Base-by-base conservation (phyloP, 2,113 vertebrate species). In the Trochalopteron elliotii region DNA sequence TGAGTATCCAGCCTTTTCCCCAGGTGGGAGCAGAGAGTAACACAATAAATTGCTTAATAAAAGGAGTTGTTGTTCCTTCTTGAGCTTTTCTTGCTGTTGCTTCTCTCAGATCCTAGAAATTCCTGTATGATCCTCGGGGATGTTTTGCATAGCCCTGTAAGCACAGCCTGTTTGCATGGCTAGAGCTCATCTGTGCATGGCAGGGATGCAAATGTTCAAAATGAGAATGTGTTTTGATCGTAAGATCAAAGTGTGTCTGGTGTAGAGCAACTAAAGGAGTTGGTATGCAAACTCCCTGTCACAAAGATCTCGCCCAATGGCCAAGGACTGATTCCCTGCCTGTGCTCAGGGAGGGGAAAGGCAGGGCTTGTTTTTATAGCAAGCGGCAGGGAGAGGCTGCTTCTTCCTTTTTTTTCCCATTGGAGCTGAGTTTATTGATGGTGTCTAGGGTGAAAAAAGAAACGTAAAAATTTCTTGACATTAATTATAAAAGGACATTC, bases 241-340 rank as follows among this genome's bases (percentile, higher is more conserved):
- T 42, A 35, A 92, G 85, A 95, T 96, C 83, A 96, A 95, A 97
- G 85, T 22, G 33, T 74, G 83, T 90, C 92, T 94, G 61, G 30
- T 42, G 47, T 1, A 56, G 65, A 70, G 85, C 64, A 61, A 3
- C 71, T 60, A 3, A 70, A 63, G 76, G 3, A 80, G 82, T 67
- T 78, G 47, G 24, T 49, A 83, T 83, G 88, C 68, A 71, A 89
- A 88, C 64, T 33, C 37, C 6, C 15, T 78, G 82, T 68, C 90
- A 40, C 7, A 4, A 5, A 28, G 24, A 16, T 40, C 64, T 47
- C 0, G 0, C 50, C 52, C 69, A 2, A 22, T 77, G 85, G 61
- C 76, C 50, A 12, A 18, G 70, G 59, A 40, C 74, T 52, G 42
- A 31, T 37, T 60, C 47, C 44, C 55, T 61, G 44, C 10, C 3